Conservation (phyloP, 2,797 vertebrate genomes). For the Dicrostonyx torquatus region DNA sequence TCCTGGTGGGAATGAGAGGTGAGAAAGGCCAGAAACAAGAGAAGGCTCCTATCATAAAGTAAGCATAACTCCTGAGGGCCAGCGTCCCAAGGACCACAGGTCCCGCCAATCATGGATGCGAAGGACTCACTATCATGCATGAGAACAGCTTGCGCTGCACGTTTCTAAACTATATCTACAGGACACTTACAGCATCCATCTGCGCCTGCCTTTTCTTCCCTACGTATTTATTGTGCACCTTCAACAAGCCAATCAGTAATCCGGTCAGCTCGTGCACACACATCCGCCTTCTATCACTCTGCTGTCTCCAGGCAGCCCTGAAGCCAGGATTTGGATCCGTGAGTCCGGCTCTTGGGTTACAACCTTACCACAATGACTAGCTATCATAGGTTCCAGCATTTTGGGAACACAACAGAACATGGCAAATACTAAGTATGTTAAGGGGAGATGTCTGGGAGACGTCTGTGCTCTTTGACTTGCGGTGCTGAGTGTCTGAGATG, state of each 20-base stretch:
- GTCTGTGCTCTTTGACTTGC: background rate
- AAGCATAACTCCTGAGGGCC: background rate
- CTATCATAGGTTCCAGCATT: slow-evolving; percentile 6
- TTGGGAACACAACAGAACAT: slow-evolving; percentile 7
- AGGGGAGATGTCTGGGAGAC: background rate
- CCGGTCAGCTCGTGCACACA: background rate
- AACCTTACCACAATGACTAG: slow-evolving; percentile 27
- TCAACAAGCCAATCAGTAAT: background rate
- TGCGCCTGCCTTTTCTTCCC: background rate
- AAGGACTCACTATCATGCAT: background rate
- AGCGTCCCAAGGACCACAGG: background rate
- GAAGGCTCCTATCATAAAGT: background rate
- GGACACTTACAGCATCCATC: background rate
- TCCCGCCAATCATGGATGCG: background rate
- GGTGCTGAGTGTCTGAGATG: background rate
- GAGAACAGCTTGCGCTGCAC: background rate
- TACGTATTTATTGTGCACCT: slow-evolving; percentile 25
- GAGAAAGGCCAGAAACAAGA: background rate
- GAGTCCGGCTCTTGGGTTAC: background rate
- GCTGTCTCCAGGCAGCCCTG: background rate
- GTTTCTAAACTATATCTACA: background rate
- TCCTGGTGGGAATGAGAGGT: background rate
- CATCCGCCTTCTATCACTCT: background rate
- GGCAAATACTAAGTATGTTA: slow-evolving; percentile 3
- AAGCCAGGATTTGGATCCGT: background rate